phyloP scores from a whole-genome alignment of 2,797 vertebrate genomes.

The Mus spretus region DNA sequence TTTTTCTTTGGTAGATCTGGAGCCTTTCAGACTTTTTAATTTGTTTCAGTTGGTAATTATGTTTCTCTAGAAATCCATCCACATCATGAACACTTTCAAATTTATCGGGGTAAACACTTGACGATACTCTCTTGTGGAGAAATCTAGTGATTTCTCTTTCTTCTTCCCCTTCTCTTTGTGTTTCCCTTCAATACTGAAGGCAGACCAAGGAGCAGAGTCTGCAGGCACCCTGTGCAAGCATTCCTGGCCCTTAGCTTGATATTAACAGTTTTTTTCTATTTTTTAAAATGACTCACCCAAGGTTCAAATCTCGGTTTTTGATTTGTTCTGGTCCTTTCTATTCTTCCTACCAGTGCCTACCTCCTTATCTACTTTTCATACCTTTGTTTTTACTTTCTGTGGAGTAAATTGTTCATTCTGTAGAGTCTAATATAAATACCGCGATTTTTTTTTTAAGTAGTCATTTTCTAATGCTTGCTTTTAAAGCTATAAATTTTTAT shows the following conservation, averaged over 20 bases:
- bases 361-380: background rate
- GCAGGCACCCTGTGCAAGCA: background rate
- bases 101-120: background rate
- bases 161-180: background rate
- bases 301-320: background rate
- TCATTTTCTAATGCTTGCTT: background rate
- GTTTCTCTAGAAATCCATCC: constrained; percentile 27
- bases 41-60: constrained; percentile 7
- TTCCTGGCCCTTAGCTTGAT: background rate
- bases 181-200: no score
- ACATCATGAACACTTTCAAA: background rate
- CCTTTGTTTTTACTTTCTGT: background rate
- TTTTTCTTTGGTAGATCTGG: background rate
- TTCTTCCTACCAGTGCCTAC: background rate
- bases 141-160: background rate
- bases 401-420: background rate
- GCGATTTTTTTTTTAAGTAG: background rate
- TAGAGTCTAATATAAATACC: background rate
- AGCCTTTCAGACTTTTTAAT: background rate
- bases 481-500: constrained; percentile 28
- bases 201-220: background rate
- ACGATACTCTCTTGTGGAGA: background rate
- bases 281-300: background rate
- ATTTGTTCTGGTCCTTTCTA: background rate
- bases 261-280: background rate